Percentiles rank a stretch among this genome's conserved stretches.
Conservation (phyloP, 1,140 invertebrate species). For the Drosophila bocki region DNA sequence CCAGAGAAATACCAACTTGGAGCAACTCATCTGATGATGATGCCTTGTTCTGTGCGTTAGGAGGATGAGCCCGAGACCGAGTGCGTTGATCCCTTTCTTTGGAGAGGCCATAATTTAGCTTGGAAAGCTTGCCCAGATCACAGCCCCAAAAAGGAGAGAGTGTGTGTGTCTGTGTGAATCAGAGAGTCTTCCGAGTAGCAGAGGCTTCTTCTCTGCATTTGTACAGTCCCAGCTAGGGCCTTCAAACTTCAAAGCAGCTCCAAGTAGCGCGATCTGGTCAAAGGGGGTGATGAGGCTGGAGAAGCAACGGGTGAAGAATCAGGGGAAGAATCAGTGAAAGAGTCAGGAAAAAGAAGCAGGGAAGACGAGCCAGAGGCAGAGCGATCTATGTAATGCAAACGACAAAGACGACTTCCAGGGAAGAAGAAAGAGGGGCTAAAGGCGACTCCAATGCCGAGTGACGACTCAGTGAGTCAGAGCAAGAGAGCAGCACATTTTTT, state of each 20-base stretch:
- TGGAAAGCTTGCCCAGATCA: slow-evolving; percentile 1
- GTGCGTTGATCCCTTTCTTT: slow-evolving; percentile 17
- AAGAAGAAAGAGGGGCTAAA: background rate
- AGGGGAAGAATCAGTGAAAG: background rate
- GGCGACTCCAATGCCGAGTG: slow-evolving; percentile 4
- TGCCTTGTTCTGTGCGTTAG: background rate
- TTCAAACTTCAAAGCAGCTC: slow-evolving; percentile 3
- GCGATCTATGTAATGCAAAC: slow-evolving; percentile 69
- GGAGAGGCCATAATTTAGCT: slow-evolving; percentile 4
- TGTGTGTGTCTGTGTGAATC: slow-evolving; percentile 11
- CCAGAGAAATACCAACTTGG: background rate
- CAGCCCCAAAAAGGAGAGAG: background rate
- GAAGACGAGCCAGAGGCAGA: background rate
- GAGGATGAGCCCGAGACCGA: slow-evolving; percentile 13
- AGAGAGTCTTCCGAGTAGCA: slow-evolving; percentile 26
- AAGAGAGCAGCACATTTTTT: slow-evolving; percentile 31
- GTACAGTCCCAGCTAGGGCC: slow-evolving; percentile 52
- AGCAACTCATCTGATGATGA: background rate
- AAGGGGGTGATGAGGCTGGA: slow-evolving; percentile 1
- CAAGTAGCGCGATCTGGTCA: background rate
- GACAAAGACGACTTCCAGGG: slow-evolving; percentile 34
- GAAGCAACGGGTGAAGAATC: background rate
- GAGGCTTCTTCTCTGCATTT: slow-evolving; percentile 30
- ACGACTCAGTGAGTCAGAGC: slow-evolving; percentile 8
- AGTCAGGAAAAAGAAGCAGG: background rate